Conservation (phyloP, 2,797 vertebrate species). For the Phaenicophaeus curvirostris region DNA sequence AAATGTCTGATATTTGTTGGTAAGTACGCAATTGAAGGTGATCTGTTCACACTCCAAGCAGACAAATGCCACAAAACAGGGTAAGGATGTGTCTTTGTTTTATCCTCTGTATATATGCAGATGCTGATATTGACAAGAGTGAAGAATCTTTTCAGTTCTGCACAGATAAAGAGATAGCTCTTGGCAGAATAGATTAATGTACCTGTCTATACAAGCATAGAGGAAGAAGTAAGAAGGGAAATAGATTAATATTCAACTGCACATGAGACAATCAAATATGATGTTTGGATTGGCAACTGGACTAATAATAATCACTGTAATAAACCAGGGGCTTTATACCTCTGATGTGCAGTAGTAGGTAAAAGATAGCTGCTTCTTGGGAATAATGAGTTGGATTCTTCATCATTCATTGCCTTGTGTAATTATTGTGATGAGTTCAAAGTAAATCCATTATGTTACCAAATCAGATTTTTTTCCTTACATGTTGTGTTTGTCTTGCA, state of each 20-base stretch:
- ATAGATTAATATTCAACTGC: constrained; percentile 20
- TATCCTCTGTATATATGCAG: constrained; percentile 1
- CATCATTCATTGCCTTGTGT: background rate
- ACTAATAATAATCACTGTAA: constrained; percentile 39
- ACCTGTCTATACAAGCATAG: constrained; percentile 27
- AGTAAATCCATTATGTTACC: constrained; percentile 13
- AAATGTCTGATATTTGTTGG: constrained; percentile 38
- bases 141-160: constrained; percentile 32
- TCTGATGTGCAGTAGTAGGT: background rate
- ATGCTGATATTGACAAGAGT: constrained; percentile 6
- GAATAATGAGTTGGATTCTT: constrained; percentile 29
- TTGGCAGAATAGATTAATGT: background rate
- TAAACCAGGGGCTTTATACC: constrained; percentile 4
- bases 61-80: constrained; percentile 25
- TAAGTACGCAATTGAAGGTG: constrained; percentile 39
- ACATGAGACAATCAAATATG: background rate
- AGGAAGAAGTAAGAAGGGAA: constrained; percentile 46
- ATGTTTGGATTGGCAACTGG: constrained; percentile 21
- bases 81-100: background rate
- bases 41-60: constrained; percentile 36
- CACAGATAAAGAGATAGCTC: constrained; percentile 38
- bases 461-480: background rate
- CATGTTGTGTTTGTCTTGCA: background rate
- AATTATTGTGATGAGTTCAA: constrained; percentile 39
- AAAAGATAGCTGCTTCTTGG: constrained; percentile 20